Conservation (phyloP, 2,888 invertebrate species). For the Athetis lepigone region DNA sequence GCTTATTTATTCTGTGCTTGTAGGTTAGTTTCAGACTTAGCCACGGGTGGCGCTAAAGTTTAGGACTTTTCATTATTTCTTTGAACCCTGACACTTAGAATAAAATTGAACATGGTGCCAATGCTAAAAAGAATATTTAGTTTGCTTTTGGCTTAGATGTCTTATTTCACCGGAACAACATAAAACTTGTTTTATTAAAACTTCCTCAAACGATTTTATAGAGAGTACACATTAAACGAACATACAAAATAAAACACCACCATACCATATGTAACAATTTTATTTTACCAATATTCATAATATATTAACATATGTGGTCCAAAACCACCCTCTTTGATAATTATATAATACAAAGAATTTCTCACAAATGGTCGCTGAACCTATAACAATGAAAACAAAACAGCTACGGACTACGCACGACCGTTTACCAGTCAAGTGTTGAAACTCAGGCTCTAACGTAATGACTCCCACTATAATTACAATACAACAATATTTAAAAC, state of each 20-base stretch:
- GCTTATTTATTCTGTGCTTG: no score
- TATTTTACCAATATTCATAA: conserved; percentile 91
- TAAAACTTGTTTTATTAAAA: no score
- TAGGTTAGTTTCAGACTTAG: no score
- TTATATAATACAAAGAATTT: conserved; percentile 90
- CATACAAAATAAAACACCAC: conserved; percentile 70
- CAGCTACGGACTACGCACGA: conserved; percentile 78
- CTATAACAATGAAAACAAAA: conserved; percentile 89
- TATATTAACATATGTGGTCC: conserved; percentile 91
- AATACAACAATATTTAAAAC: conserved; percentile 81
- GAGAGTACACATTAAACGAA: background rate
- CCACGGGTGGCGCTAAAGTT: no score
- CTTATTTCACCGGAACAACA: background rate
- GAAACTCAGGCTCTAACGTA: conserved; percentile 75
- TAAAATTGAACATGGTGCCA: no score
- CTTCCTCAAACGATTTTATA: no score
- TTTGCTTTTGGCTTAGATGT: no score
- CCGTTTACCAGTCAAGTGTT: conserved; percentile 73
- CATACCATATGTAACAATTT: conserved; percentile 89
- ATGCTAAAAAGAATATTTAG: no score
- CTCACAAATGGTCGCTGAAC: conserved; percentile 86
- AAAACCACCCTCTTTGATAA: conserved; percentile 88
- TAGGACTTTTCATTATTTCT: no score
- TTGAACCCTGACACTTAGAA: no score
- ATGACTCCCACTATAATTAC: conserved; percentile 75